Evolutionary conservation across 2,888 invertebrate species (phyloP), one percentile per base, ranked within the genome.

Genomic region (Alcis repandata): DNA sequence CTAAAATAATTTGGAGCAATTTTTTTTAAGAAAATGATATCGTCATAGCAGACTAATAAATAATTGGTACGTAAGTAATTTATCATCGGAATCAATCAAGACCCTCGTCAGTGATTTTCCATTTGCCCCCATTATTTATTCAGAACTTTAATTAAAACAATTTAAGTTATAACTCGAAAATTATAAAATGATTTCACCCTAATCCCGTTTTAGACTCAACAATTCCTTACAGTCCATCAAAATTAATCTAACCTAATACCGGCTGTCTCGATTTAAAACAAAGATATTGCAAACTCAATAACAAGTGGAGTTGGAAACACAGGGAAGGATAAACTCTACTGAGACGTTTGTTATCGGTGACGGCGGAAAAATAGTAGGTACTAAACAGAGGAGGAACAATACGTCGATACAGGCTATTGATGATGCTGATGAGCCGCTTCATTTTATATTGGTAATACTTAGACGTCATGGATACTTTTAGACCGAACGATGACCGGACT

Each of bases 161-260:
- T 83, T 84, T 80, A 73, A 79, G 86, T 87, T 87, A 85, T 85
- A 85, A 85, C 83, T 83, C 72, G 84, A 83, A 87, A 88, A 88
- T 91, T 88, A 87, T 87, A 79, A 87, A 86, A 91, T 91, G 84
- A 91, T 90, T 90, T 89, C 78, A 80, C 83, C 84, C 83, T 66
- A 89, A 90, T 84, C 87, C 84, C 79, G 73, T 89, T 91, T 92
- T 91, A 91, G 88, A 83, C 88, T 84, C 82, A 88, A 90, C 91
- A 91, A 91, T 92, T 89, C 86, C 82, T 84, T 85, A 82, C 87
- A 90, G 92, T 91, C 91, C 88, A 91, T 92, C 92, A 91, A 89
- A 91, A 92, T 92, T 92, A 92, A 92, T 93, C 90, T 90, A 89
- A 86, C 90, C 87, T 88, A 90, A 91, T 91, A 88, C 90, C 68